Conservation (phyloP, 2,113 vertebrate genomes). For the Rhinogobius similis region DNA sequence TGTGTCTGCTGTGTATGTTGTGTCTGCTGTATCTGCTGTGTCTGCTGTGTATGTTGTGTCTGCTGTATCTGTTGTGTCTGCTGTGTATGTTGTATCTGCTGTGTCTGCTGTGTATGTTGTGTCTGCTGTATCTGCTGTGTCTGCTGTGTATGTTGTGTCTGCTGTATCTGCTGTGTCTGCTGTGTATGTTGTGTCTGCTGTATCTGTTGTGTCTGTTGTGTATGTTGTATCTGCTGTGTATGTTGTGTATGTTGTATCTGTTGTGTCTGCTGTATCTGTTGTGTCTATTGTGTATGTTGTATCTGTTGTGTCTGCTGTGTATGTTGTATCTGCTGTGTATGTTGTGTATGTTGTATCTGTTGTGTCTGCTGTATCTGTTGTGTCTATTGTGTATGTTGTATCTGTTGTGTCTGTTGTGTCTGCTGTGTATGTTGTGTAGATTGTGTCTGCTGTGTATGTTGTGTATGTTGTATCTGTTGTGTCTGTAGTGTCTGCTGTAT, state of each 20-base stretch:
- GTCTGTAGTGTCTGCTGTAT: not conserved
- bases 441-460: conserved; percentile 11
- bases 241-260: conserved; percentile 13
- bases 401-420: conserved; percentile 9
- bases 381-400: conserved; percentile 15
- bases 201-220: conserved; percentile 4
- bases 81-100: conserved; percentile 12
- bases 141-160: conserved; percentile 18
- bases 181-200: conserved; percentile 7
- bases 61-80: not conserved
- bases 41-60: conserved; percentile 17
- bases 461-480: conserved; percentile 13
- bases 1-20: conserved; percentile 9
- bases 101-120: conserved; percentile 14
- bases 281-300: conserved; percentile 14
- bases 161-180: not conserved
- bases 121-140: conserved; percentile 12
- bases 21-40: conserved; percentile 1
- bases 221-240: conserved; percentile 14
- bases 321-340: conserved; percentile 15
- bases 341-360: conserved; percentile 4
- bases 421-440: conserved; percentile 18
- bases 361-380: conserved; percentile 7
- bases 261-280: conserved; percentile 10
- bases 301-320: conserved; percentile 12